A percentile compares a stretch with the other conserved stretches of the same genome.
Conservation (phyloP, 2,113 vertebrate species). For the Zingel zingel region DNA sequence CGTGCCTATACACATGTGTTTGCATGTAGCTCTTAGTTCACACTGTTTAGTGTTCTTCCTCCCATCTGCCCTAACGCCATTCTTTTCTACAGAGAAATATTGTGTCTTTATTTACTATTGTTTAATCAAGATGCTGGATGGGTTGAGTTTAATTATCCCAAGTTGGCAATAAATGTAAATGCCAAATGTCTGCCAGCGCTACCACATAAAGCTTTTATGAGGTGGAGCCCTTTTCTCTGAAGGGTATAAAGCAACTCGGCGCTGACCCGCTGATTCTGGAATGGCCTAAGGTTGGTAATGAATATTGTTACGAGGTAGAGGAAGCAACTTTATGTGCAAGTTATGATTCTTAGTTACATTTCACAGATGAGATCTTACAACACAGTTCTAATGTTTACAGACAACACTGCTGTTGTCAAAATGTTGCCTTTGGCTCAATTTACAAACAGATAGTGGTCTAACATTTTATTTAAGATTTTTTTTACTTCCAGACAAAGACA, state of each 20-base stretch:
- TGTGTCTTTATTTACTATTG: conserved; percentile 73
- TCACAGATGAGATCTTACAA: conserved; percentile 19
- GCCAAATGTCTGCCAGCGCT: conserved; percentile 74
- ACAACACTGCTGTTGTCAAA: background rate
- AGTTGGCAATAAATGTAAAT: conserved; percentile 76
- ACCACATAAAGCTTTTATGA: conserved; percentile 69
- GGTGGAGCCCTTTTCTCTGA: conserved; percentile 59
- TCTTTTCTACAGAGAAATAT: conserved; percentile 50
- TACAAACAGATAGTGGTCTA: background rate
- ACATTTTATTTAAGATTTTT: too few species aligned
- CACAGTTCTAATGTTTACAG: conserved; percentile 10
- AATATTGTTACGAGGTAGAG: conserved; percentile 56
- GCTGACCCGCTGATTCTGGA: conserved; percentile 66
- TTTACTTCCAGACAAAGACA: too few species aligned
- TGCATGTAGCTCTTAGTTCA: background rate
- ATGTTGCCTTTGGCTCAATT: background rate
- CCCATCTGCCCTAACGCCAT: conserved; percentile 31
- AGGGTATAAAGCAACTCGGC: conserved; percentile 56
- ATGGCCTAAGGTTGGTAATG: conserved; percentile 47
- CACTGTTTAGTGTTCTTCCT: background rate
- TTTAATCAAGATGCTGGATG: conserved; percentile 71
- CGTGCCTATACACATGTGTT: background rate
- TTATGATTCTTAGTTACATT: conserved; percentile 40
- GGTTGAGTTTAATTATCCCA: conserved; percentile 81
- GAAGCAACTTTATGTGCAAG: conserved; percentile 44